phyloP scores from a whole-genome alignment of 2,113 vertebrate genomes.

The Cryptoleucopteryx plumbea region DNA sequence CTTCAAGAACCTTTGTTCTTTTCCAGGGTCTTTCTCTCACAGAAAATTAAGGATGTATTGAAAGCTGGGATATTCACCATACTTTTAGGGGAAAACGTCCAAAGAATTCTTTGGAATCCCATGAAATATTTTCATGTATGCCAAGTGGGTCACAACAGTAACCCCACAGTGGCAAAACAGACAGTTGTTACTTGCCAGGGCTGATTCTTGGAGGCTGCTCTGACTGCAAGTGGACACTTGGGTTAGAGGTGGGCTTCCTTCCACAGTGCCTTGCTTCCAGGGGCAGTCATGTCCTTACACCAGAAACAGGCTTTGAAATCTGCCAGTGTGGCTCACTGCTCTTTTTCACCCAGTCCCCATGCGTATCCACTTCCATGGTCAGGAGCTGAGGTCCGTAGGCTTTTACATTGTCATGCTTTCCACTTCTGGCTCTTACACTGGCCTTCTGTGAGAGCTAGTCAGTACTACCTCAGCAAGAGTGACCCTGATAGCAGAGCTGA shows the following conservation, averaged over 20 bases:
- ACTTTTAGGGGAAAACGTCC: not conserved
- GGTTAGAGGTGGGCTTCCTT: not conserved
- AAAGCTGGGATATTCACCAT: not conserved
- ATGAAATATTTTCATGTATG: not conserved
- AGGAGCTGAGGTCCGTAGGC: not conserved
- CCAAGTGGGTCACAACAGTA: not conserved
- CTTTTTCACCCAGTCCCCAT: not conserved
- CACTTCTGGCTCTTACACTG: not conserved
- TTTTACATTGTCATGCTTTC: not conserved
- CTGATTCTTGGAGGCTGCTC: not conserved
- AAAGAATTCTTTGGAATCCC: not conserved
- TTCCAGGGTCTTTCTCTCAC: not conserved
- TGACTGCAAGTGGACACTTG: not conserved
- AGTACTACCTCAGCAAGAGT: not conserved
- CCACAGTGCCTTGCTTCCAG: not conserved
- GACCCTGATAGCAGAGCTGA: not conserved
- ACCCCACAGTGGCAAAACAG: not conserved
- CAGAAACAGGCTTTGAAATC: not conserved
- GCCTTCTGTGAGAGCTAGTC: not conserved
- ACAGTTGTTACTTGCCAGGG: not conserved
- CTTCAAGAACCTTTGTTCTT: not conserved
- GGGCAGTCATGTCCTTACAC: not conserved
- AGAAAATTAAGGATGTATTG: not conserved
- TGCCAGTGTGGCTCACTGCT: not conserved
- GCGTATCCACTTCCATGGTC: not conserved